Conservation (phyloP, 2,888 invertebrate genomes). For the Troides aeacus region DNA sequence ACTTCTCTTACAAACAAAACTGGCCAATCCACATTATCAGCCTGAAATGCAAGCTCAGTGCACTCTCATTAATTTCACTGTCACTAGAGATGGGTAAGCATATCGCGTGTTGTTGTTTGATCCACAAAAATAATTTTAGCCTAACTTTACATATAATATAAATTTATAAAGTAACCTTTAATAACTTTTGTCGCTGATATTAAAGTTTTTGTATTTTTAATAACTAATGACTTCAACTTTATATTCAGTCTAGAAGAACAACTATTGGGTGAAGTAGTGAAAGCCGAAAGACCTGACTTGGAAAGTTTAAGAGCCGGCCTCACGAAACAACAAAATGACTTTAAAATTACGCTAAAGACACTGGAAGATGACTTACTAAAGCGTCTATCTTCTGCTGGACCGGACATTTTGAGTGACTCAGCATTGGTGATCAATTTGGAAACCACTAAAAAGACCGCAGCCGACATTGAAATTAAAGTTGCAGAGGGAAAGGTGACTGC, state of each 20-base stretch:
- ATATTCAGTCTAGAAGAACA: conserved; percentile 89
- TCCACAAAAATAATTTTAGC: too few relatives aligned
- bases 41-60: conserved; percentile 98
- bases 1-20: conserved; percentile 93
- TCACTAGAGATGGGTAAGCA: conserved; percentile 90
- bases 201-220: neutral
- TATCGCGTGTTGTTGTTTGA: neutral
- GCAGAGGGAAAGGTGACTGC: conserved; percentile 92
- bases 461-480: conserved; percentile 92
- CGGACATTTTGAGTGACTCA: conserved; percentile 94
- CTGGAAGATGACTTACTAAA: conserved; percentile 95
- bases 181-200: neutral
- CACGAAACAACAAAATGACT: conserved; percentile 95
- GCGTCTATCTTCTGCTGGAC: conserved; percentile 92
- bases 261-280: conserved; percentile 94
- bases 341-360: conserved; percentile 93
- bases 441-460: conserved; percentile 94
- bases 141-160: too few relatives aligned
- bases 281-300: conserved; percentile 94
- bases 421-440: conserved; percentile 95
- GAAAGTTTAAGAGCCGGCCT: conserved; percentile 89
- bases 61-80: conserved; percentile 96
- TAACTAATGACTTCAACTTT: neutral
- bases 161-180: too few relatives aligned
- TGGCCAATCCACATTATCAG: conserved; percentile 97